Evolutionary conservation across 1,140 invertebrate genomes (phyloP).

Genomic region (Drosophila kepulauana): DNA sequence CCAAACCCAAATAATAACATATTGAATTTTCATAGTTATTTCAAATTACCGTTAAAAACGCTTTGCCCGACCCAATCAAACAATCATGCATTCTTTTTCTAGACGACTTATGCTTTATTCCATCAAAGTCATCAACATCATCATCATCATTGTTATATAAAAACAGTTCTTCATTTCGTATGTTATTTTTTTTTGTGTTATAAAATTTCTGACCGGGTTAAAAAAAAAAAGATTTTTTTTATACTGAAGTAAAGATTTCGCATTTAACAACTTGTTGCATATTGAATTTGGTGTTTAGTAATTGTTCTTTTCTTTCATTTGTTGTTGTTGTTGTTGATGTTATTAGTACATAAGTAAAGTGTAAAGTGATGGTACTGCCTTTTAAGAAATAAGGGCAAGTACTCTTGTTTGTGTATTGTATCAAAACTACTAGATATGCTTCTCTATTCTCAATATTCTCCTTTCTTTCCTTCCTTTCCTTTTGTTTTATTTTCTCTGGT

Average conservation of each 20-base stretch:
- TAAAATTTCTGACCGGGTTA: constrained; percentile 79
- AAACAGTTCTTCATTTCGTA: constrained; percentile 61
- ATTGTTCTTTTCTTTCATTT: constrained; percentile 23
- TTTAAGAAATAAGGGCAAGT: constrained; percentile 50
- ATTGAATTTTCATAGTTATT: no score
- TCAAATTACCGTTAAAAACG: no score
- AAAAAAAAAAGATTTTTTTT: constrained; percentile 60
- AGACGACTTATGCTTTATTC: constrained; percentile 73
- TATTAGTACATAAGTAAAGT: constrained; percentile 50
- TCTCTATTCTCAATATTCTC: constrained; percentile 14
- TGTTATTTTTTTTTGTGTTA: constrained; percentile 25
- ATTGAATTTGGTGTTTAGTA: constrained; percentile 52
- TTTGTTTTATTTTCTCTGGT: constrained; percentile 46
- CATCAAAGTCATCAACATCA: constrained; percentile 75
- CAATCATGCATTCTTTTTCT: constrained; percentile 23
- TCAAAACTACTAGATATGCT: constrained; percentile 36
- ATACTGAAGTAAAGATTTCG: constrained; percentile 81
- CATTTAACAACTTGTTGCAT: constrained; percentile 68
- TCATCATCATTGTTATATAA: constrained; percentile 75
- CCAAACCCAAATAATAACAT: no score
- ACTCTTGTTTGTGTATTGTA: constrained; percentile 49
- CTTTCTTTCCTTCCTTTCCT: constrained; percentile 25
- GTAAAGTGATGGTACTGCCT: constrained; percentile 47
- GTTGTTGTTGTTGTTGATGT: constrained; percentile 31
- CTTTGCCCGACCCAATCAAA: constrained; percentile 33